phyloP scores from a whole-genome alignment of 2,113 vertebrate species.

The Nymphicus hollandicus region DNA sequence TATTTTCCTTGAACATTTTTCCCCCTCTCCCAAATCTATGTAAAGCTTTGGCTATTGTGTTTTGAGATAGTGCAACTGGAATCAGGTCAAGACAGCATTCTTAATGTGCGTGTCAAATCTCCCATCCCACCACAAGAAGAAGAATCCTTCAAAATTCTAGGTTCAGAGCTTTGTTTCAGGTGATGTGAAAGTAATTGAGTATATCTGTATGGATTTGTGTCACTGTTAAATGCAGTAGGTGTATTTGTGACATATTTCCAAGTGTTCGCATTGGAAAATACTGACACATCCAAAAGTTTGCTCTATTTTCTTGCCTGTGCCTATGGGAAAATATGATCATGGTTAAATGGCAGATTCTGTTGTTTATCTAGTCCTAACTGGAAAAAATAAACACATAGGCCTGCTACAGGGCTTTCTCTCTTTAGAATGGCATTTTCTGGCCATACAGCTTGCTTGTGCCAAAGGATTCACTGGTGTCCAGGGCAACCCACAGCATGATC shows the following conservation, averaged over 20 bases:
- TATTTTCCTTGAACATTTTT: background rate
- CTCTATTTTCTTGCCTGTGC: background rate
- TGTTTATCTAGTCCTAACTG: background rate
- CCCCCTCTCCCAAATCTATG: background rate
- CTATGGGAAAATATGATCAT: background rate
- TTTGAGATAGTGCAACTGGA: background rate
- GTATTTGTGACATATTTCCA: background rate
- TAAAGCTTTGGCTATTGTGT: background rate
- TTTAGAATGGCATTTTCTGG: background rate
- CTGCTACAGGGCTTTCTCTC: background rate
- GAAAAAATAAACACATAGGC: background rate
- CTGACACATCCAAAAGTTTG: background rate
- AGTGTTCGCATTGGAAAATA: background rate
- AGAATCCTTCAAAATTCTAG: background rate
- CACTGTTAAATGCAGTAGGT: background rate
- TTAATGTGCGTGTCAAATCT: background rate
- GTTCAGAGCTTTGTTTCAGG: background rate
- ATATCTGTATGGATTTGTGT: background rate
- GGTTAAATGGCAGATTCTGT: background rate
- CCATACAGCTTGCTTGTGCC: accelerated
- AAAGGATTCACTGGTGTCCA: background rate
- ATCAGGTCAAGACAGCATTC: background rate
- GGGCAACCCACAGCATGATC: background rate
- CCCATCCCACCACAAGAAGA: background rate
- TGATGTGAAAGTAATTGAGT: background rate